Evolutionary conservation across 1,140 invertebrate genomes (phyloP).

Genomic region (Drosophila nannoptera): DNA sequence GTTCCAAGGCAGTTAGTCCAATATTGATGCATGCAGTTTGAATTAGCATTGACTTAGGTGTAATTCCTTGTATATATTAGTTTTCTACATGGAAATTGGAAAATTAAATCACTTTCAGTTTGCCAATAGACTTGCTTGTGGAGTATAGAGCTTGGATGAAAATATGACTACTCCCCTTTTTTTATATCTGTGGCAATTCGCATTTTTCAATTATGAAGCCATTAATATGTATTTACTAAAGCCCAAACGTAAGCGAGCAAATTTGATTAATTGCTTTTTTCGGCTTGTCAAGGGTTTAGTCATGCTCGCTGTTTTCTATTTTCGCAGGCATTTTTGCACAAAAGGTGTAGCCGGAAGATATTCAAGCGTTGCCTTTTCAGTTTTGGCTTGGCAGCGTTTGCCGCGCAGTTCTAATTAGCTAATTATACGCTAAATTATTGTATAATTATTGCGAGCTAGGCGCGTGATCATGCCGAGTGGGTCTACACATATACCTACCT

Average conservation of each 20-base stretch:
- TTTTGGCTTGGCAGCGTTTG: slow-evolving; percentile 45
- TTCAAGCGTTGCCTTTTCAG: slow-evolving; percentile 40
- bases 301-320: slow-evolving; percentile 69
- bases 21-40: too few relatives aligned
- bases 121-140: too few relatives aligned
- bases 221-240: slow-evolving; percentile 71
- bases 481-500: slow-evolving; percentile 44
- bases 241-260: slow-evolving; percentile 47
- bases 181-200: slow-evolving; percentile 40
- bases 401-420: slow-evolving; percentile 76
- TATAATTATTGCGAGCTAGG: slow-evolving; percentile 71
- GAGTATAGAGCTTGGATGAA: too few relatives aligned
- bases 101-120: too few relatives aligned
- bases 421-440: slow-evolving; percentile 76
- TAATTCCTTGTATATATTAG: too few relatives aligned
- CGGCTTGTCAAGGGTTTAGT: slow-evolving; percentile 62
- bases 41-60: too few relatives aligned
- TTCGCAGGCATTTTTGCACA: slow-evolving; percentile 71
- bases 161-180: too few relatives aligned
- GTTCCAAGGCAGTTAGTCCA: too few relatives aligned
- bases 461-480: slow-evolving; percentile 54
- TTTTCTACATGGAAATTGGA: too few relatives aligned
- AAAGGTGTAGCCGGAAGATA: slow-evolving; percentile 77
- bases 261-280: slow-evolving; percentile 73
- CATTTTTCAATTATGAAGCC: slow-evolving; percentile 76